These are phyloP conservation scores for Neocrepidodera transversa DNA, from an alignment of 2,888 invertebrate species.

Conservation along the genomic window DNA sequence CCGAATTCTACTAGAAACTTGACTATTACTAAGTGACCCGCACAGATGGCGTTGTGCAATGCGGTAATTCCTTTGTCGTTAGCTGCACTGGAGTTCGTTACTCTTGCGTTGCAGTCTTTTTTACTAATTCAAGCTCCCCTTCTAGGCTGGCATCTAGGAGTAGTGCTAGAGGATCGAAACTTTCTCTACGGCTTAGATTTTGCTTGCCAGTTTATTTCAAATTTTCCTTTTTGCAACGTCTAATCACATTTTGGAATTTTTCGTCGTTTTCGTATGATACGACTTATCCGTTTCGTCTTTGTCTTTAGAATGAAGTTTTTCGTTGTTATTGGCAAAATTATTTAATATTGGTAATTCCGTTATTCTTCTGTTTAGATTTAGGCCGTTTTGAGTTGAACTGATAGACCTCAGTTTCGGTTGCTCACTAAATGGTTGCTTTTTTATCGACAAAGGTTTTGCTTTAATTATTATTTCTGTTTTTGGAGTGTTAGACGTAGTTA, in stretches of 20 bases:
- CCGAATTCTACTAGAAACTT: conserved; percentile 96
- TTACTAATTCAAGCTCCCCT: conserved; percentile 96
- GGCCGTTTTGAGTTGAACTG: conserved; percentile 64
- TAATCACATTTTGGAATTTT: conserved; percentile 64
- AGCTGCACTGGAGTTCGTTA: conserved; percentile 94
- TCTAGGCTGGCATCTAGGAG: conserved; percentile 96
- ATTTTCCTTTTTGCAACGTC: conserved; percentile 81
- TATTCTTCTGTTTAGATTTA: conserved; percentile 76
- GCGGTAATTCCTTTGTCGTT: conserved; percentile 99
- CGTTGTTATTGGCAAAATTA: conserved; percentile 74
- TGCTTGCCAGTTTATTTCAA: conserved; percentile 74
- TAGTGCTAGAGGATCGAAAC: conserved; percentile 96
- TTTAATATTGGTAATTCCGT: conserved; percentile 83
- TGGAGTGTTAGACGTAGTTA: conserved; percentile 50
- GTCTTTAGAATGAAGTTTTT: conserved; percentile 49
- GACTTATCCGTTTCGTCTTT: conserved; percentile 50
- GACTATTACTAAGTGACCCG: conserved; percentile 98
- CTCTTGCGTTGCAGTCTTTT: conserved; percentile 93
- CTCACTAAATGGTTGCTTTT: conserved; percentile 82
- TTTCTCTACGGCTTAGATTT: conserved; percentile 83
- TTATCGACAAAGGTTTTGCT: conserved; percentile 82
- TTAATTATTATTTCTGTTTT: conserved; percentile 66
- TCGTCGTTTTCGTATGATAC: conserved; percentile 47
- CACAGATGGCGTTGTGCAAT: conserved; percentile 98
- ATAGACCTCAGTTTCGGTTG: conserved; percentile 77